Conservation (phyloP, 2,797 vertebrate species). For the Malurus leucopterus region DNA sequence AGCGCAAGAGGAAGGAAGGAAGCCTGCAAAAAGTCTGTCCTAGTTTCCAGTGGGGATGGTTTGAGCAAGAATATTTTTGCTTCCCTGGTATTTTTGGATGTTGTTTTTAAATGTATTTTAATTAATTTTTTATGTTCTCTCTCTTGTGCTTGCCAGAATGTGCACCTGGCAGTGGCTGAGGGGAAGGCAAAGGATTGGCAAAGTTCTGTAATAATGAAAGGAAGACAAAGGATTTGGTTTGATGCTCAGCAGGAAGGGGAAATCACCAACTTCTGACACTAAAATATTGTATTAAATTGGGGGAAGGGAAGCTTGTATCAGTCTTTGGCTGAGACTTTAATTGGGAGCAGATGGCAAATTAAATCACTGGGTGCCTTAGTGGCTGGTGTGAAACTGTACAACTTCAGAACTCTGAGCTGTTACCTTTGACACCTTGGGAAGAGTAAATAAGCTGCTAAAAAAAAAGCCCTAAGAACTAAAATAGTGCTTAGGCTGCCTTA, state of each 20-base stretch:
- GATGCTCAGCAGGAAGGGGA: neutral
- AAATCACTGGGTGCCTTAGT: constrained; percentile 10
- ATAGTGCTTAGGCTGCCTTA: neutral
- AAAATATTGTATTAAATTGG: constrained; percentile 18
- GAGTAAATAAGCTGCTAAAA: constrained; percentile 36
- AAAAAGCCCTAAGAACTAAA: neutral
- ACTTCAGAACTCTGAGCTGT: constrained; percentile 28
- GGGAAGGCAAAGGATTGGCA: neutral
- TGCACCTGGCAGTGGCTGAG: neutral
- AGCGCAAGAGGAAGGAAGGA: constrained; percentile 15
- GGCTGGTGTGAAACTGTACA: constrained; percentile 32
- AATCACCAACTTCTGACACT: neutral
- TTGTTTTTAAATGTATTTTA: neutral
- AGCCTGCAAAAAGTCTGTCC: constrained; percentile 4
- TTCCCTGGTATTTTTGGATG: neutral
- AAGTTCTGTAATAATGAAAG: neutral
- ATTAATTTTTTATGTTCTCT: neutral
- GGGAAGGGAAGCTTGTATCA: neutral
- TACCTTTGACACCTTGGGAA: constrained; percentile 31
- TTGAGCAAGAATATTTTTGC: neutral
- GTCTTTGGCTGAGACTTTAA: constrained; percentile 6
- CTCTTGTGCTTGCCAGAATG: neutral
- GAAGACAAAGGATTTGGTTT: neutral
- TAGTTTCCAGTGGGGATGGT: neutral
- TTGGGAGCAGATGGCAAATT: constrained; percentile 51